A percentile compares a stretch with the other conserved stretches of the same genome.
These are phyloP conservation scores for Piscicola geometra DNA, from an alignment of 2,888 invertebrate genomes.

Conservation along the genomic window DNA sequence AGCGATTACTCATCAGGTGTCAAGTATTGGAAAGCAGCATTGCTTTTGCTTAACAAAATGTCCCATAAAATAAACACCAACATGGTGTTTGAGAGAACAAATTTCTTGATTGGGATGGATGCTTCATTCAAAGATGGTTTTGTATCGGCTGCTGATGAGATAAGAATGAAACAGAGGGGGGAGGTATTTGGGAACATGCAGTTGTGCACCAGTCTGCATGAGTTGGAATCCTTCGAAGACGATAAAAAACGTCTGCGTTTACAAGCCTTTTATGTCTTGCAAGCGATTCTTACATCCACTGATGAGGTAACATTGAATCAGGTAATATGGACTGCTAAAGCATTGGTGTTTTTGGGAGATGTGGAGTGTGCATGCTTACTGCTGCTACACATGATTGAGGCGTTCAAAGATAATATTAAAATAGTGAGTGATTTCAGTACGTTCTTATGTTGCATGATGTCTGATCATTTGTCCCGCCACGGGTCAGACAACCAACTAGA, in stretches of 20 bases:
- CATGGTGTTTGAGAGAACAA: not conserved
- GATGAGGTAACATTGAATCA: not conserved
- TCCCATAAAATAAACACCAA: not conserved
- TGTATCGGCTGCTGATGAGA: not conserved
- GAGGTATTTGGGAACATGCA: conserved; percentile 40
- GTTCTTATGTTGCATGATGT: conserved; percentile 50
- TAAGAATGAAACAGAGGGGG: too few relatives aligned
- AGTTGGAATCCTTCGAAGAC: conserved; percentile 43
- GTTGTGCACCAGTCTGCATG: conserved; percentile 46
- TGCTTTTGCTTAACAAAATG: not conserved
- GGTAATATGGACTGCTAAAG: not conserved
- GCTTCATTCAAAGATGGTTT: conserved; percentile 2
- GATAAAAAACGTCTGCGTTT: conserved; percentile 51
- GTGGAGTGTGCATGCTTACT: conserved; percentile 36
- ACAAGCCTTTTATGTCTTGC: conserved; percentile 6
- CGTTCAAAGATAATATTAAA: conserved; percentile 29
- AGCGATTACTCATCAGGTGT: conserved; percentile 35
- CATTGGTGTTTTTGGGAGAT: not conserved
- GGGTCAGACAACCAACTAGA: not conserved
- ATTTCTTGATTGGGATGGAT: not conserved
- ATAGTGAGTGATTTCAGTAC: conserved; percentile 63
- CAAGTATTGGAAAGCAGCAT: conserved; percentile 36
- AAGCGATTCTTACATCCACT: not conserved
- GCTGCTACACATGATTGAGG: conserved; percentile 36
- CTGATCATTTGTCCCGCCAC: not conserved